Conservation (phyloP, 1,140 invertebrate genomes). For the Dendrolimus punctatus region DNA sequence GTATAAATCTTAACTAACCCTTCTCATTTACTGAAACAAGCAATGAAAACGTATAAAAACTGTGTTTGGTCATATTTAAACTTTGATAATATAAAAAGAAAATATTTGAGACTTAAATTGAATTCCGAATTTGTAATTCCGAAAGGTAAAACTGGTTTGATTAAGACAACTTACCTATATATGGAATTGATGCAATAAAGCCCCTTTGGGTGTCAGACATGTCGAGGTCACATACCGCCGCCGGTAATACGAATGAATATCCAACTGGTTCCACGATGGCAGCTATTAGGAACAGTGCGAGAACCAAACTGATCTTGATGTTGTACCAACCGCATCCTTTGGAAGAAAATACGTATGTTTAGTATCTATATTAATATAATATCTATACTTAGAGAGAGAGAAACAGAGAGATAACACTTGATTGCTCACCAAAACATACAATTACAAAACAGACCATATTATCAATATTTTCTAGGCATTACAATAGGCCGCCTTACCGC, state of each 20-base stretch:
- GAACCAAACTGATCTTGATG: conserved; percentile 35
- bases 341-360: background rate
- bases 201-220: conserved; percentile 49
- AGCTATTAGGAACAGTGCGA: conserved; percentile 48
- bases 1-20: too few species aligned
- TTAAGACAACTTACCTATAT: conserved; percentile 36
- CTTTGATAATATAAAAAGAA: too few species aligned
- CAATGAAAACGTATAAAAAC: too few species aligned
- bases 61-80: too few species aligned
- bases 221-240: conserved; percentile 48
- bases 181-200: conserved; percentile 50
- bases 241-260: conserved; percentile 47
- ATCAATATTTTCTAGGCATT: too few species aligned
- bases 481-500: too few species aligned
- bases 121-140: too few species aligned
- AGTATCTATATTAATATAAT: background rate
- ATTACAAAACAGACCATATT: too few species aligned
- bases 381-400: background rate
- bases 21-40: too few species aligned
- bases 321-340: conserved; percentile 55
- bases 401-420: background rate
- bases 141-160: background rate
- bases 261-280: conserved; percentile 49
- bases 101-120: too few species aligned
- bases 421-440: too few species aligned